phyloP scores from a whole-genome alignment of 2,113 vertebrate genomes.

The Lepus americanus region DNA sequence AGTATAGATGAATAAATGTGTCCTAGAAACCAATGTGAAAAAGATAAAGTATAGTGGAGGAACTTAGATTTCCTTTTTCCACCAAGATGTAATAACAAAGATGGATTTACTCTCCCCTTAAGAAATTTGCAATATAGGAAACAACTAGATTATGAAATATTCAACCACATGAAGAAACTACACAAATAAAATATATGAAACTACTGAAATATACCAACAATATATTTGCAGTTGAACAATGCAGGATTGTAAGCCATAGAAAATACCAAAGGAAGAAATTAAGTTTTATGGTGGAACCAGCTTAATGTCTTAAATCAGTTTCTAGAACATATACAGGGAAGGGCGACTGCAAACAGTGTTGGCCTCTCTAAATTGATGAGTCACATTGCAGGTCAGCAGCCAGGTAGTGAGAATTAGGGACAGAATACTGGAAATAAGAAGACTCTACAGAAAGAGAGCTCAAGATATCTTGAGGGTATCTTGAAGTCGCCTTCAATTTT shows the following conservation, averaged over 20 bases:
- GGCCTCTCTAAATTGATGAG: neutral
- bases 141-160: neutral
- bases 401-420: neutral
- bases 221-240: neutral
- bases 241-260: neutral
- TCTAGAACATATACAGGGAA: neutral
- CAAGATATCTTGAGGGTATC: neutral
- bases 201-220: neutral
- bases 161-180: neutral
- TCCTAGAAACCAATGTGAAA: neutral
- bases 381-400: neutral
- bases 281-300: neutral
- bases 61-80: neutral
- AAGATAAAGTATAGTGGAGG: neutral
- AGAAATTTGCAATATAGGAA: conserved; percentile 2
- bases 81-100: neutral
- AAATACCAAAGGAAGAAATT: neutral
- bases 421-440: neutral
- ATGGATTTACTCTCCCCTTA: neutral
- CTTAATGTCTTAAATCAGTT: neutral
- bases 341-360: neutral
- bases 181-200: neutral
- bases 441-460: neutral
- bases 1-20: neutral
- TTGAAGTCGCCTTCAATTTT: neutral